Base-by-base conservation (phyloP, 2,797 vertebrate genomes). In the Muraenolepis orangiensis region DNA sequence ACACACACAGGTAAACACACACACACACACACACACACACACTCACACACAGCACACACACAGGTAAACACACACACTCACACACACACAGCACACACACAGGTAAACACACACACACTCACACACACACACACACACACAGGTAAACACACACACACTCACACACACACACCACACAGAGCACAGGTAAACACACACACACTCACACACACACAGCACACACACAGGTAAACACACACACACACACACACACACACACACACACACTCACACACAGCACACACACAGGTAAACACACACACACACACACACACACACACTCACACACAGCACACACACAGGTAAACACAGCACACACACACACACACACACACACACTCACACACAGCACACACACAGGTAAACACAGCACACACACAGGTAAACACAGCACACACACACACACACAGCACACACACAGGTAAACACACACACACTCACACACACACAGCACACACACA, bases 121-220 rank as follows among this genome's bases (percentile, higher is more conserved):
- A 76, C 73, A 66, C 73, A 77, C 29, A 68, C 32, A n/a, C 71
- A 90, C 94, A 72, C 94, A 94, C 84, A 94, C 90, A 94, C 94
- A 94, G 93, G 93, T 94, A 76, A 70, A n/a, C n/a, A n/a, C n/a
- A n/a, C n/a, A n/a, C 74, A 64, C 66, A 57, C 30, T 69, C 46
- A 74, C 73, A 85, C 46, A 66, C 30, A 70, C 76, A 69, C 72
- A 73, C n/a, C n/a, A n/a, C n/a, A n/a, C n/a, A n/a, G n/a, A n/a
- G n/a, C n/a, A n/a, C n/a, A n/a, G 72, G 75, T 73, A 84, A 69
- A 66, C 36, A 77, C 68, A 73, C 80, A 79, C 74, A 66, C 68
- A 75, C 46, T 70, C 40, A 36, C 42, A 69, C 66, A 76, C 32
- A 72, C 71, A n/a, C n/a, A n/a, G n/a, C 46, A 83, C 31, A 76